Evolutionary conservation across 2,113 vertebrate species (phyloP).

Genomic region (Mus pahari): DNA sequence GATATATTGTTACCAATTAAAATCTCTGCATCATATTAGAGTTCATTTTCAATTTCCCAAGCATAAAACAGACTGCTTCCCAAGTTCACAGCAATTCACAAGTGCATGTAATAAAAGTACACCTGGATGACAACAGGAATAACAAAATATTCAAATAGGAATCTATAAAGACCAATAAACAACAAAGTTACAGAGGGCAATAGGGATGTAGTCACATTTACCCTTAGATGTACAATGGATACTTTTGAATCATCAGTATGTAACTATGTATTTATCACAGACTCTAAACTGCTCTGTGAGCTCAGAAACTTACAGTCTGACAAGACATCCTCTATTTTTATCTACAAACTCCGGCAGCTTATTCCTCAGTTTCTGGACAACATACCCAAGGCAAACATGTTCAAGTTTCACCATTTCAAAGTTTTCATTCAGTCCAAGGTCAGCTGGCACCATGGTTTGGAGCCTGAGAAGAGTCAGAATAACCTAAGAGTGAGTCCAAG

Average conservation of each 20-base stretch:
- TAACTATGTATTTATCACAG: not conserved
- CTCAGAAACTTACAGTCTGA: not conserved
- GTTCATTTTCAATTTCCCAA: not conserved
- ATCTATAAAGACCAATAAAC: no score
- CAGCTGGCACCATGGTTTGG: not conserved
- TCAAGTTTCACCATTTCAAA: not conserved
- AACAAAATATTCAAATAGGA: not conserved
- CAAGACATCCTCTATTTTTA: no score
- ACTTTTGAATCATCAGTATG: not conserved
- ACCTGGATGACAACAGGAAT: no score
- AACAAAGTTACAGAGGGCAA: not conserved
- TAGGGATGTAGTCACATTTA: not conserved
- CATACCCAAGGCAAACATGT: not conserved
- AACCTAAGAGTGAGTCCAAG: not conserved
- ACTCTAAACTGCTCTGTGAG: not conserved
- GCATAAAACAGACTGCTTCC: not conserved
- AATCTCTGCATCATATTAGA: accelerated
- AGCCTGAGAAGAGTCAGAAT: not conserved
- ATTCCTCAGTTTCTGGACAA: not conserved
- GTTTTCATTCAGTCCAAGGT: not conserved
- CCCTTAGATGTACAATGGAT: not conserved
- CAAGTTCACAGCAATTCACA: not conserved
- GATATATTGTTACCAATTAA: not conserved
- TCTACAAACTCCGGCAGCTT: not conserved
- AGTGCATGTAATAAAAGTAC: not conserved